These are phyloP conservation scores for Platyrinchus mystaceus DNA, from an alignment of 2,797 vertebrate species.

Conservation along the genomic window DNA sequence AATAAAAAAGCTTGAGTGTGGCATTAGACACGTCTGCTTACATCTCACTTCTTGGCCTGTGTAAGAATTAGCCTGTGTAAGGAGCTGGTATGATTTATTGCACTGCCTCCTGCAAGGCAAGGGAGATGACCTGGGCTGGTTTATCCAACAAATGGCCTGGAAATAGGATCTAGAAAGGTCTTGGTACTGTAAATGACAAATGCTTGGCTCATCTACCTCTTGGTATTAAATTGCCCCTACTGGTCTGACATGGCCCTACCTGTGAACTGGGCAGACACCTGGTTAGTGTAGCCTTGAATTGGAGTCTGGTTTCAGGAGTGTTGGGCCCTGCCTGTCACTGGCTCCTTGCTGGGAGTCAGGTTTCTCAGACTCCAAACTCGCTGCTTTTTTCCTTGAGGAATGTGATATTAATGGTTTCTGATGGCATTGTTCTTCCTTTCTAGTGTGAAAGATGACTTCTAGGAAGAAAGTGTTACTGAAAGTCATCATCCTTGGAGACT, in stretches of 20 bases:
- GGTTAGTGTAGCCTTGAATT: background rate
- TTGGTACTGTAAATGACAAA: background rate
- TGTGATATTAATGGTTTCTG: background rate
- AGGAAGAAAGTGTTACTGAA: constrained; percentile 99
- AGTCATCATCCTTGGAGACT: constrained; percentile 98
- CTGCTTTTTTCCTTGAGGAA: background rate
- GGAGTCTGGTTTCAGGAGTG: background rate
- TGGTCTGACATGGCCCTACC: background rate
- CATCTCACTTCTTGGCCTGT: background rate
- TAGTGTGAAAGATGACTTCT: constrained; percentile 94
- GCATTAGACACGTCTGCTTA: background rate
- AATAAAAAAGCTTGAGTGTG: background rate
- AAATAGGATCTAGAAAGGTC: background rate
- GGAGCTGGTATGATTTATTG: background rate
- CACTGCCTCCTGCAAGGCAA: background rate
- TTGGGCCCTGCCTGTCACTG: background rate
- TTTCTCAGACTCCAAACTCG: background rate
- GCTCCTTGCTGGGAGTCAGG: background rate
- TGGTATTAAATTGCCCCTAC: background rate
- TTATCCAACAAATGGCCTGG: background rate
- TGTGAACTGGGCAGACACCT: background rate
- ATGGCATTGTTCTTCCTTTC: constrained; percentile 20
- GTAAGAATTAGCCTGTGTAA: background rate
- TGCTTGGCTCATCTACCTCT: background rate
- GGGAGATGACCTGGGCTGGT: background rate